Conservation (phyloP, 1,140 invertebrate genomes). For the Ceratosolen fusciceps region DNA sequence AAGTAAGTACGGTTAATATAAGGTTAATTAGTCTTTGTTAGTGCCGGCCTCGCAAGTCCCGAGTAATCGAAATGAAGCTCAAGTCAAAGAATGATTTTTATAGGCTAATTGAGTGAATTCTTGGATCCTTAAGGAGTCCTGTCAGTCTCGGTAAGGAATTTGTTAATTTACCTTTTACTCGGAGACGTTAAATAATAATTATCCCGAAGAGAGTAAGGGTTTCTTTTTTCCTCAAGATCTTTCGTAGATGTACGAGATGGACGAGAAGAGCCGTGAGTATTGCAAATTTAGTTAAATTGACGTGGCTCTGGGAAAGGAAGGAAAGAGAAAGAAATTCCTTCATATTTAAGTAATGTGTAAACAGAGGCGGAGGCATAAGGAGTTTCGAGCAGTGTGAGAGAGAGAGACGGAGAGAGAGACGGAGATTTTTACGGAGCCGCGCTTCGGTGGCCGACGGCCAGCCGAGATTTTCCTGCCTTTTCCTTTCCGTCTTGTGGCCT, state of each 20-base stretch:
- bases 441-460: conserved; percentile 15
- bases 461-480: conserved; percentile 24
- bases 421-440: conserved; percentile 1
- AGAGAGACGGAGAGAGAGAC: not conserved
- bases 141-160: not conserved
- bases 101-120: not conserved
- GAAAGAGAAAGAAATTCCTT: conserved; percentile 4
- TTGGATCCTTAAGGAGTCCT: not conserved
- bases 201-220: not conserved
- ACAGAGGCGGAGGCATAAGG: not conserved
- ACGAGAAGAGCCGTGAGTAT: not conserved
- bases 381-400: not conserved
- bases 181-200: not conserved
- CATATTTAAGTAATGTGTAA: not conserved
- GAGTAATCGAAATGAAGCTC: not conserved
- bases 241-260: not conserved
- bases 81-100: not conserved
- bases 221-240: not conserved
- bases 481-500: not conserved
- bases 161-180: not conserved
- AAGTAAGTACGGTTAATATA: not conserved
- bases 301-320: not conserved
- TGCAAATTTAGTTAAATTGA: not conserved
- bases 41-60: not conserved
- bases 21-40: not conserved